phyloP scores from a whole-genome alignment of 2,113 vertebrate genomes.

The Fulmarus glacialis region DNA sequence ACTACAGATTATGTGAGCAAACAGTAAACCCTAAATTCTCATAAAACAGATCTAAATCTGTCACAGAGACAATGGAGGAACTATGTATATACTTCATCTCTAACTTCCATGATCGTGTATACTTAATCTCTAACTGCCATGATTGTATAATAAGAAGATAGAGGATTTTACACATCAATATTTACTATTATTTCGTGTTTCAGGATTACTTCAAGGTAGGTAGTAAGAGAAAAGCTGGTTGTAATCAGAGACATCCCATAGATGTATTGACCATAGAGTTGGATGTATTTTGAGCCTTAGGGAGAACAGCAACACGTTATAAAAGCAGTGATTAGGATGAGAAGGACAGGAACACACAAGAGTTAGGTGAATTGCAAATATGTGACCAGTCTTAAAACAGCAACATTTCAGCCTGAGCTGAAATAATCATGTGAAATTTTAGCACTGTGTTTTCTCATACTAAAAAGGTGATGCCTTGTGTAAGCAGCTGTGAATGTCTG shows the following conservation, averaged over 20 bases:
- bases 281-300: not conserved
- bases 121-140: not conserved
- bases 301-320: not conserved
- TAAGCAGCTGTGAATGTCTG: not conserved
- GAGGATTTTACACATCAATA: not conserved
- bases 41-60: not conserved
- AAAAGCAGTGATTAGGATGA: not conserved
- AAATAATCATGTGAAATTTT: conserved; percentile 5
- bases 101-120: not conserved
- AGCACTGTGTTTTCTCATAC: not conserved
- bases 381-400: not conserved
- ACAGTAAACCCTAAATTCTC: not conserved
- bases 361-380: not conserved
- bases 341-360: not conserved
- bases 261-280: not conserved
- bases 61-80: not conserved
- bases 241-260: not conserved
- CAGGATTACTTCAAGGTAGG: not conserved
- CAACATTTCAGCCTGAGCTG: not conserved
- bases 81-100: not conserved
- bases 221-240: not conserved
- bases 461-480: not conserved
- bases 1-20: not conserved
- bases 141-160: not conserved
- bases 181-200: not conserved